phyloP scores from a whole-genome alignment of 2,113 vertebrate genomes.

The Sceloporus tristichus region DNA sequence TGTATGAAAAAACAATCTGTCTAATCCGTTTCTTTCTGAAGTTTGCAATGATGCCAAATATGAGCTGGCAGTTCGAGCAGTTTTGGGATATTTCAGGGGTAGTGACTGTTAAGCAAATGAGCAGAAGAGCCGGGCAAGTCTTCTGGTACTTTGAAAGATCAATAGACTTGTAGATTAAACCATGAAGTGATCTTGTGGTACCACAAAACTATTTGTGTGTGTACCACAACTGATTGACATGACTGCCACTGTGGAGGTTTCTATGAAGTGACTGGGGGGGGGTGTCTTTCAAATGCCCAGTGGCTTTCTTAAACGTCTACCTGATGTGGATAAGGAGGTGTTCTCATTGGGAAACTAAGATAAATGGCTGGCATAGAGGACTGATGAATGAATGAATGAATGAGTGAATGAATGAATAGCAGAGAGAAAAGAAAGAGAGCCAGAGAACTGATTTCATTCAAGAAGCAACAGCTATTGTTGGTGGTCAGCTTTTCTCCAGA shows the following conservation, averaged over 20 bases:
- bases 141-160: no score
- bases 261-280: not conserved
- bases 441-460: no score
- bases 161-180: no score
- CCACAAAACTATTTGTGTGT: not conserved
- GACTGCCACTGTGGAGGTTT: not conserved
- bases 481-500: no score
- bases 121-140: no score
- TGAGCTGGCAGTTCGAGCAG: not conserved
- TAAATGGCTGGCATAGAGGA: not conserved
- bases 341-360: not conserved
- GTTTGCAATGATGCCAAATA: not conserved
- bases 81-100: not conserved
- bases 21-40: not conserved
- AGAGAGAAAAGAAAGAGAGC: no score
- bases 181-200: not conserved
- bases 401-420: no score
- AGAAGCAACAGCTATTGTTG: no score
- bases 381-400: no score
- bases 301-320: not conserved
- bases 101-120: not conserved
- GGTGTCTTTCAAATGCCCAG: no score
- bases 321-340: not conserved
- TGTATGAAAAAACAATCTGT: no score
- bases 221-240: not conserved